phyloP scores from a whole-genome alignment of 2,113 vertebrate species.

The Thamnaconus septentrionalis region DNA sequence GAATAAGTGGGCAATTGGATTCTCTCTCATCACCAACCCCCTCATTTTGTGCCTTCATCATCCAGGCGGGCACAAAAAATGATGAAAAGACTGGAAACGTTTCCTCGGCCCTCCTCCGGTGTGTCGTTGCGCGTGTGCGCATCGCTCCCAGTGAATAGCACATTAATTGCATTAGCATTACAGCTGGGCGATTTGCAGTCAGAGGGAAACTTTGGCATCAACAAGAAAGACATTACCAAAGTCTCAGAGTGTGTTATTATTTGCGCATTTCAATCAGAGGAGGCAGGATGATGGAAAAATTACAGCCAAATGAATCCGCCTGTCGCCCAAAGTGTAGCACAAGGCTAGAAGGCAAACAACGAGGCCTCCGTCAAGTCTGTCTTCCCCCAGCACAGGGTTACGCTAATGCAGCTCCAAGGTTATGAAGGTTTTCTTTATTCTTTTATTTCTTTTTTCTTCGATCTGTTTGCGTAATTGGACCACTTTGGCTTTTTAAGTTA shows the following conservation, averaged over 20 bases:
- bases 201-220: slow-evolving; percentile 45
- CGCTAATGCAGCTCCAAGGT: too few species aligned
- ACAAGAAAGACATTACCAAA: slow-evolving; percentile 37
- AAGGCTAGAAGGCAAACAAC: too few species aligned
- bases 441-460: too few species aligned
- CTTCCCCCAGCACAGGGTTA: too few species aligned
- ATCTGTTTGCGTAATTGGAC: too few species aligned
- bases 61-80: slow-evolving; percentile 14
- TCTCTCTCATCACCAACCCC: slow-evolving; percentile 26
- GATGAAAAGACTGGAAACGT: slow-evolving; percentile 33
- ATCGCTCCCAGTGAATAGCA: slow-evolving; percentile 53
- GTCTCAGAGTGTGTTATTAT: slow-evolving; percentile 57
- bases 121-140: background rate
- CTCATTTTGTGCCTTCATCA: slow-evolving; percentile 35
- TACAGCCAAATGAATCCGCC: too few species aligned
- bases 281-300: slow-evolving; percentile 31
- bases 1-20: slow-evolving; percentile 45
- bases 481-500: too few species aligned
- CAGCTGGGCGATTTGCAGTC: slow-evolving; percentile 61
- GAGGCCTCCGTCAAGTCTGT: too few species aligned
- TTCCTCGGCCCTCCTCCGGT: background rate
- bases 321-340: too few species aligned
- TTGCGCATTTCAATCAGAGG: slow-evolving; percentile 41
- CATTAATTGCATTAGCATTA: slow-evolving; percentile 74
- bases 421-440: too few species aligned